Base-by-base conservation (phyloP, 2,113 vertebrate genomes). In the Salminus brasiliensis region DNA sequence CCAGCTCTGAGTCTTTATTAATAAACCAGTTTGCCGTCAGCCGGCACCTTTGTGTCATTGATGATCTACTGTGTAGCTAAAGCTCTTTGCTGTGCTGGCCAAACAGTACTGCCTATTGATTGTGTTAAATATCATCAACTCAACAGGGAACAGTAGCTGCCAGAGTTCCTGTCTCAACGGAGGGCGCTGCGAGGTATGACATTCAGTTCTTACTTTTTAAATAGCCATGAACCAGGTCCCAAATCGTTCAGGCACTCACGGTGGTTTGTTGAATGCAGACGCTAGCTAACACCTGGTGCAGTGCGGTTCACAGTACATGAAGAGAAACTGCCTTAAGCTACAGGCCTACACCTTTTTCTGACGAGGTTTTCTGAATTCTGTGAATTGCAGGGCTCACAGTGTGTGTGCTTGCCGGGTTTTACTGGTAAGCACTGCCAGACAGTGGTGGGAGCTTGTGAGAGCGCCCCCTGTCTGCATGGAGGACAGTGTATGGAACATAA, bases 111-210 rank as follows among this genome's bases (percentile, higher is more conserved):
- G 55, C 11, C 59, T 57, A 78, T 47, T 78, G 52, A 74, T 74
- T 80, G 60, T 73, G 73, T 29, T 53, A 59, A 55, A 74, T 83
- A 66, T 80, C 55, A 74, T 85, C 57, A 83, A 16, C 4, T 85
- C 91, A 91, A 53, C 85, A 99, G 98, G 95, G 91, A 97, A 98
- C 91, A 96, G 94, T 11, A 98, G 97, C 91, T 99, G 98, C 91
- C 94, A 94, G 85, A 95, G 94, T 85, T 91, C 95, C 84, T 99
- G 98, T 93, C 92, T 96, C 88, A 97, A 98, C 77, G 95, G 95
- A 10, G 97, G 96, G 85, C 93, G 84, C 41, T 99, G 98, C 90
- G 92, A 94, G 95, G 98, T 99, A 89, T 81, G 94, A 87, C 15
- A 1, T 69, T 49, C 43, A 62, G 12, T 34, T 27, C 34, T 68